Evolutionary conservation across 2,797 vertebrate genomes (phyloP), one percentile per base, ranked within the genome.

Genomic region (Artibeus jamaicensis): DNA sequence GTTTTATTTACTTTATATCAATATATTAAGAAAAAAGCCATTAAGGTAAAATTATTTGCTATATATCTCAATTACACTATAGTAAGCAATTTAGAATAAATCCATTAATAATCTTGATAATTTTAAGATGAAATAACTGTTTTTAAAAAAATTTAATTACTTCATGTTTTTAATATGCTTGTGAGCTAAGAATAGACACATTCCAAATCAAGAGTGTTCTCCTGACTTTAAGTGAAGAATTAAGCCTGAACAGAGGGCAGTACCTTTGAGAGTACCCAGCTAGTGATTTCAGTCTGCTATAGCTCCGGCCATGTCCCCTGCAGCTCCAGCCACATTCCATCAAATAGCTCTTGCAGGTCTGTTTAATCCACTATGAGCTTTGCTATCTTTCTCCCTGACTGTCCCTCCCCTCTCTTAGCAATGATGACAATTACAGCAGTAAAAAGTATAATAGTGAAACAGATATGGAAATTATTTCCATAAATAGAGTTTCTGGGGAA

Each of bases 111-210:
- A 93, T 96, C 74, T 91, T 87, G 53, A 93, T 78, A 77, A 89
- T 89, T 95, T 95, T 79, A 89, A 94, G 76, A 95, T 84, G 42
- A 96, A 97, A 98, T 93, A 97, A 97, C 26, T 15, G 42, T 95
- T 92, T 85, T 76, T 96, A 90, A 96, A 93, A 90, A 96, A 93
- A 95, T 96, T 96, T 96, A 96, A 96, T 95, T 94, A 95, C 53
- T 92, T 84, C 21, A 44, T 91, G 86, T 92, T 97, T 96, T 95
- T 89, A 93, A 92, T 78, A 62, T 70, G 57, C 81, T 94, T 94
- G 50, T 77, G 32, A 95, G 84, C 32, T 94, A 92, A 96, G 21
- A 94, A 86, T 57, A 84, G 44, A 88, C 16, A 50, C 74, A 82
- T 48, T 93, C n/a, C 14, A 90, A 70, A n/a, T 88, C 15, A 53